A percentile compares a stretch with the other conserved stretches of the same genome.
These are phyloP conservation scores for Gymnogyps californianus DNA, from an alignment of 2,113 vertebrate species.

Conservation along the genomic window DNA sequence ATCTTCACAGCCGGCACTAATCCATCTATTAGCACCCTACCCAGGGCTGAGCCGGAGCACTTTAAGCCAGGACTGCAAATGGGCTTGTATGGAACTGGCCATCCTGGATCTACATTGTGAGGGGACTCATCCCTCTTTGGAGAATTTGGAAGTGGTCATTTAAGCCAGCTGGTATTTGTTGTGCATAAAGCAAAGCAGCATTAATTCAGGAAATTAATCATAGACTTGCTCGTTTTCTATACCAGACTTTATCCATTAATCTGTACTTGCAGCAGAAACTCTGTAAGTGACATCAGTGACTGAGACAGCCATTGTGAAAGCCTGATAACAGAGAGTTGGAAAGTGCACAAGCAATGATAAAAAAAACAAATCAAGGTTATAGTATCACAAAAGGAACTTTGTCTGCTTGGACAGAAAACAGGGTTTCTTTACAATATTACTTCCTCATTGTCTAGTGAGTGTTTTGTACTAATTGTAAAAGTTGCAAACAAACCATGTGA, in stretches of 20 bases:
- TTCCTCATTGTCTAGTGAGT: not conserved
- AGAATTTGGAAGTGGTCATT: not conserved
- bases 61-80: not conserved
- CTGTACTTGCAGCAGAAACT: not conserved
- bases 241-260: not conserved
- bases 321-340: not conserved
- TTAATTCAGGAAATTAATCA: not conserved
- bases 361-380: not conserved
- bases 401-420: not conserved
- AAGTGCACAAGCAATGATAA: not conserved
- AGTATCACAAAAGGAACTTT: slow-evolving; percentile 15
- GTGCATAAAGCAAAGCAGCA: not conserved
- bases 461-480: not conserved
- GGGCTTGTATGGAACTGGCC: not conserved
- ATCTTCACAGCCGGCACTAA: not conserved
- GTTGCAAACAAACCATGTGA: not conserved
- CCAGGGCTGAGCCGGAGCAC: fast-evolving
- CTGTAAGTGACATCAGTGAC: not conserved
- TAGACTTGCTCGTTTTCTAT: not conserved
- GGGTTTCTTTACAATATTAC: not conserved
- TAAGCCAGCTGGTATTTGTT: not conserved
- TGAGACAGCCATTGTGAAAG: not conserved
- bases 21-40: not conserved
- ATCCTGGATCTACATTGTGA: not conserved
- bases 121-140: not conserved